Conservation (phyloP, 2,797 vertebrate species). For the Amniataba percoides region DNA sequence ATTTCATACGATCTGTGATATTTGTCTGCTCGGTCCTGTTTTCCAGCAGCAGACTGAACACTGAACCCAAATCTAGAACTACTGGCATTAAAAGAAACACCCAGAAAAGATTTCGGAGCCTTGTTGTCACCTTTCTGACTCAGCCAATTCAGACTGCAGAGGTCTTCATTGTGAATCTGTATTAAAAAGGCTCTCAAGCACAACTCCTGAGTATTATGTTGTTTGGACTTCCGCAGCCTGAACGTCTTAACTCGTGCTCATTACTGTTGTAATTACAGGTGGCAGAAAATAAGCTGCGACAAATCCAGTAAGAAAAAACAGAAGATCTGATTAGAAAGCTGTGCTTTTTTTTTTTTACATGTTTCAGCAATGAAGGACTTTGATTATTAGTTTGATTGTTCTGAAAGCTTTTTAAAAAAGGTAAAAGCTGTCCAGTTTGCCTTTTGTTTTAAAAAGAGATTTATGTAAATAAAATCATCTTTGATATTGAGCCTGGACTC, state of each 20-base stretch:
- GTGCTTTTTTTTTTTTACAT: constrained; percentile 59
- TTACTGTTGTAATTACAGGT: constrained; percentile 48
- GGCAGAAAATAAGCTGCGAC: constrained; percentile 26
- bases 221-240: constrained; percentile 52
- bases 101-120: background rate
- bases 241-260: constrained; percentile 44
- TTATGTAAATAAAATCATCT: constrained; percentile 84
- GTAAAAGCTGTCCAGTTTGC: constrained; percentile 72
- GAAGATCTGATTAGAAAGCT: constrained; percentile 59
- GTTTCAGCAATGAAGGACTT: constrained; percentile 68
- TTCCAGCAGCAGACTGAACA: constrained; percentile 15
- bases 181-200: constrained; percentile 51
- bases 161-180: constrained; percentile 28
- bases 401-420: constrained; percentile 63
- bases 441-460: constrained; percentile 80
- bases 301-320: constrained; percentile 6
- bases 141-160: background rate
- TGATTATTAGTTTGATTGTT: constrained; percentile 60
- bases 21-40: constrained; percentile 3
- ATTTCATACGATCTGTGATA: background rate
- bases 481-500: constrained; percentile 65
- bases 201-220: constrained; percentile 49
- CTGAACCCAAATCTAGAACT: constrained; percentile 3
- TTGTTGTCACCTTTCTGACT: background rate
- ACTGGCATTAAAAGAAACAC: constrained; percentile 3